Base-by-base conservation (phyloP, 2,113 vertebrate species). In the Mungos mungo region DNA sequence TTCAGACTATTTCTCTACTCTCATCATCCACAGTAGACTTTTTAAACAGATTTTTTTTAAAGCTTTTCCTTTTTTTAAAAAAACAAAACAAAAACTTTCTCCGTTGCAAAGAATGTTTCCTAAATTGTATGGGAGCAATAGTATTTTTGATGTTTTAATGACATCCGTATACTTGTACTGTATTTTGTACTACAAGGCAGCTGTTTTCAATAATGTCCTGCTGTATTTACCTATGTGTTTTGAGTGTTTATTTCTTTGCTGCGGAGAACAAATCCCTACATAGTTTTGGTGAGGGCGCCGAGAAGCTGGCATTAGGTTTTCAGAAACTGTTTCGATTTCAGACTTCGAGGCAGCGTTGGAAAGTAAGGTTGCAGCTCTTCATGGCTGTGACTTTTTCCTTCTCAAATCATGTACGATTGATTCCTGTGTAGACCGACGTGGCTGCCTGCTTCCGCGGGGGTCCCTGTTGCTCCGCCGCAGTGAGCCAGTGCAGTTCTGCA, bases 141-240 rank as follows among this genome's bases (percentile, higher is more conserved):
- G 99, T 98, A 98, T 98, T 99, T 98, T 98, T 95, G 94, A 96
- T 98, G 98, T 98, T 99, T 98, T 97, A 99, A 98, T 98, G 96
- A 98, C 97, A 98, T 99, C 98, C 10, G 97, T 98, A 98, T 98
- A 98, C 98, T 98, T 96, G 98, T 99, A 99, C 99, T 99, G 99
- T 99, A 98, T 98, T 99, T 99, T 98, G 98, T 99, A 99, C 98
- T 98, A 98, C 98, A 97, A 99, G 99, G 99, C 99, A 99, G 99
- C 99, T 99, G 99, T 99, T 98, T 98, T 98, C 97, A 97, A 98
- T 98, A 98, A 99, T 98, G 98, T 99, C 99, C 99, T 99, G 99
- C 99, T 99, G 99, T 99, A 98, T 97, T 98, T 98, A 98, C 98
- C 98, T 98, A 88, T 98, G 96, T 98, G 98, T 98, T 97, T 97